phyloP scores from a whole-genome alignment of 2,888 invertebrate genomes.

The Schrankia costaestrigalis region DNA sequence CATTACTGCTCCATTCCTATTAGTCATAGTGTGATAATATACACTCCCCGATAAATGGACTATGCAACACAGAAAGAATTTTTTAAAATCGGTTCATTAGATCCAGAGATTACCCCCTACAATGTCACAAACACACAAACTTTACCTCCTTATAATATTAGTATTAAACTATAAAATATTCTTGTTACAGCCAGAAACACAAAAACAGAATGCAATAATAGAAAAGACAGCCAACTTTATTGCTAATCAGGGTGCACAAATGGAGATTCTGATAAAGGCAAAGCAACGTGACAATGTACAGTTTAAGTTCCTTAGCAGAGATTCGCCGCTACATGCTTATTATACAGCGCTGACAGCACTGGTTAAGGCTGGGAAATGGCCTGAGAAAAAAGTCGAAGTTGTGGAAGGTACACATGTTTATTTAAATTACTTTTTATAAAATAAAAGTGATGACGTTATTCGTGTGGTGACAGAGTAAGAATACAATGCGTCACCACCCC shows the following conservation, averaged over 20 bases:
- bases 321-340: conserved; percentile 91
- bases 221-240: conserved; percentile 96
- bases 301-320: conserved; percentile 95
- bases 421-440: no score
- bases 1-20: no score
- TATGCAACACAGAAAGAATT: background rate
- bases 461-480: no score
- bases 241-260: conserved; percentile 94
- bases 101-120: background rate
- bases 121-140: background rate
- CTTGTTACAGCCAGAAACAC: conserved; percentile 86
- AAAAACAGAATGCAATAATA: conserved; percentile 95
- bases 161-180: background rate
- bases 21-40: no score
- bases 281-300: conserved; percentile 96
- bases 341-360: conserved; percentile 86
- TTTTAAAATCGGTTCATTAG: background rate
- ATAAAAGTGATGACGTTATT: no score
- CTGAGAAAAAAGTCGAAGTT: conserved; percentile 53
- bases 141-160: no score
- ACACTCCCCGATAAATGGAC: no score
- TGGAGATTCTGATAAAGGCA: conserved; percentile 99
- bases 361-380: conserved; percentile 66
- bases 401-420: conserved; percentile 55
- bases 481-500: no score